A percentile compares a stretch with the other conserved stretches of the same genome.
Conservation (phyloP, 2,113 vertebrate species). For the Neoarius graeffei region DNA sequence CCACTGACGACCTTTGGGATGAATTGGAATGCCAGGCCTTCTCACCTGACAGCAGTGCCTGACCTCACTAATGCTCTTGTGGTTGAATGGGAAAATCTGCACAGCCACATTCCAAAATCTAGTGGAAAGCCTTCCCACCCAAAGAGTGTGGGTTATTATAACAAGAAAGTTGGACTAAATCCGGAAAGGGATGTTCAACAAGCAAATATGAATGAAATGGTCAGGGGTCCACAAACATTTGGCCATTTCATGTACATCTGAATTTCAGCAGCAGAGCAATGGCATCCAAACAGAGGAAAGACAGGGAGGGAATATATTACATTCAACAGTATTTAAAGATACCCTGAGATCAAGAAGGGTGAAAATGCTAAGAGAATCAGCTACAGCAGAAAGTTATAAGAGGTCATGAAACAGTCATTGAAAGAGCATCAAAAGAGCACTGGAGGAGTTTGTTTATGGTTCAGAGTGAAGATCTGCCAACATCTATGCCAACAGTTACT, state of each 20-base stretch:
- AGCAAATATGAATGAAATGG: not conserved
- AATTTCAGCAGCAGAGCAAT: not conserved
- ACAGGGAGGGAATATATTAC: not conserved
- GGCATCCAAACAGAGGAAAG: not conserved
- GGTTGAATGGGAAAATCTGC: not conserved
- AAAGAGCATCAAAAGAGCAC: not conserved
- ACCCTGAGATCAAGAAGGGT: not conserved
- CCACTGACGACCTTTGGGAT: not conserved
- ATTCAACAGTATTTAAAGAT: not conserved
- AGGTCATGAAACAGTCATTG: not conserved
- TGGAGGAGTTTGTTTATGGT: not conserved
- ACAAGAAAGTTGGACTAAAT: not conserved
- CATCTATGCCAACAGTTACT: conserved; percentile 14
- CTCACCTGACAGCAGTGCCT: not conserved
- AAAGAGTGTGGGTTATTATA: not conserved
- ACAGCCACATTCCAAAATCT: not conserved
- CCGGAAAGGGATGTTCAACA: not conserved
- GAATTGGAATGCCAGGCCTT: not conserved
- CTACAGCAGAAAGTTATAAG: not conserved
- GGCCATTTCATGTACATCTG: not conserved
- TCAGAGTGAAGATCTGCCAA: not conserved
- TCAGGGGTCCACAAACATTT: not conserved
- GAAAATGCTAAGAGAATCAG: not conserved
- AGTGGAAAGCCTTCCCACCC: not conserved
- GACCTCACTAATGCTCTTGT: not conserved